A percentile compares a stretch with the other conserved stretches of the same genome.
phyloP scores from a whole-genome alignment of 2,888 invertebrate species.

The Elgonia sp. region DNA sequence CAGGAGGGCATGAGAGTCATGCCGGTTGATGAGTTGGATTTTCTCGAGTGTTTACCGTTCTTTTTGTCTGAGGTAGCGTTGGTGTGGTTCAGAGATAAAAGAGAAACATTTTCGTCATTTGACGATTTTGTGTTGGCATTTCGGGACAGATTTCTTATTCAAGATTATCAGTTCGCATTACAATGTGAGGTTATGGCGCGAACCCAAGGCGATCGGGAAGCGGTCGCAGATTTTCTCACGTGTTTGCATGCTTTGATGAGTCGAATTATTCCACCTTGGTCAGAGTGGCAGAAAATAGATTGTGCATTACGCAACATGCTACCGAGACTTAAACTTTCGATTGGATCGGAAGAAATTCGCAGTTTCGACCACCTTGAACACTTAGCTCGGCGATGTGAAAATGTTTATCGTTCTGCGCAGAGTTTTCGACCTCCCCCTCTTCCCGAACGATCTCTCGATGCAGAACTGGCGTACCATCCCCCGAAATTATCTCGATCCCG shows the following conservation, averaged over 20 bases:
- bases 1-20: too few relatives aligned
- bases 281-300: background rate
- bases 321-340: background rate
- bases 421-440: background rate
- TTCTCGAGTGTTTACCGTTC: too few relatives aligned
- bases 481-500: background rate
- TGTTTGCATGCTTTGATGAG: background rate
- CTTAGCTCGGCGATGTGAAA: background rate
- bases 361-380: background rate
- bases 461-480: background rate
- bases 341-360: background rate
- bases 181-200: constrained; percentile 2
- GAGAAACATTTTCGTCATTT: background rate
- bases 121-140: background rate
- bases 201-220: constrained; percentile 2
- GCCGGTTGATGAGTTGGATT: too few relatives aligned
- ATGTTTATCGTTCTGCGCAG: background rate
- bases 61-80: background rate
- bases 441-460: background rate
- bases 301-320: background rate
- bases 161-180: background rate
- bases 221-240: background rate
- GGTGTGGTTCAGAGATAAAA: background rate
- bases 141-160: background rate
- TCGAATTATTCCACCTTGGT: background rate